phyloP scores from a whole-genome alignment of 2,797 vertebrate species.

The Tarsius wallacei region DNA sequence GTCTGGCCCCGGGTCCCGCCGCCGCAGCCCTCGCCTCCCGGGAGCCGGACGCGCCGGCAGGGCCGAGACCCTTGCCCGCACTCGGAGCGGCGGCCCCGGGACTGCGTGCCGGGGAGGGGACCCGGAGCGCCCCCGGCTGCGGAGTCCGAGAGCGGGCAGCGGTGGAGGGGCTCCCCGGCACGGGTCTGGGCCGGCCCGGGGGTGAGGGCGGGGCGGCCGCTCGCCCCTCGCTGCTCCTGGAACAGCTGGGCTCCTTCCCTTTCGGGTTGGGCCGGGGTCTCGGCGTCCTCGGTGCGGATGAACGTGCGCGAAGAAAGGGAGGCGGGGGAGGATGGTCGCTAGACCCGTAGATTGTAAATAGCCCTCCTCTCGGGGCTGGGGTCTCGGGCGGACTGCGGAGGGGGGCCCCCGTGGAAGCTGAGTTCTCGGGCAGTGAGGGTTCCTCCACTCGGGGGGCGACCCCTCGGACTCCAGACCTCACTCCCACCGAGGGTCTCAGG shows the following conservation, averaged over 20 bases:
- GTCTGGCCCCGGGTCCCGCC: constrained; percentile 55
- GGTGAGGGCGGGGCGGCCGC: background rate
- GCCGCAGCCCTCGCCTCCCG: background rate
- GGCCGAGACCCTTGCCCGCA: constrained; percentile 47
- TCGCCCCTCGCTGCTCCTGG: constrained; percentile 33
- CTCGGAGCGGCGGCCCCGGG: background rate
- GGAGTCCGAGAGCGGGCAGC: background rate
- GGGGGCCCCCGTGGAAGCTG: background rate
- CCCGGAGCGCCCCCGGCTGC: background rate
- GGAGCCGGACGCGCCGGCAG: background rate
- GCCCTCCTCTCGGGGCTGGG: background rate
- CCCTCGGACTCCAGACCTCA: background rate
- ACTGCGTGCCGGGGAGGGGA: background rate
- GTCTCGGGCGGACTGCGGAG: background rate
- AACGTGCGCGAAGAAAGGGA: constrained; percentile 77
- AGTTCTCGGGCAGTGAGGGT: background rate
- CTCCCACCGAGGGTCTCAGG: constrained; percentile 64
- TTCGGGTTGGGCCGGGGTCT: constrained; percentile 41
- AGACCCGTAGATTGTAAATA: background rate
- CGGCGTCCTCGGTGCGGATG: constrained; percentile 62
- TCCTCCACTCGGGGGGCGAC: background rate
- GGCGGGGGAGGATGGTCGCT: constrained; percentile 64
- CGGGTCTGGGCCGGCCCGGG: background rate
- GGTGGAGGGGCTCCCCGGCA: background rate
- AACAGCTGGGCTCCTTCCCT: constrained; percentile 42